phyloP scores from a whole-genome alignment of 2,797 vertebrate species.

The Paramormyrops hopkinsi region DNA sequence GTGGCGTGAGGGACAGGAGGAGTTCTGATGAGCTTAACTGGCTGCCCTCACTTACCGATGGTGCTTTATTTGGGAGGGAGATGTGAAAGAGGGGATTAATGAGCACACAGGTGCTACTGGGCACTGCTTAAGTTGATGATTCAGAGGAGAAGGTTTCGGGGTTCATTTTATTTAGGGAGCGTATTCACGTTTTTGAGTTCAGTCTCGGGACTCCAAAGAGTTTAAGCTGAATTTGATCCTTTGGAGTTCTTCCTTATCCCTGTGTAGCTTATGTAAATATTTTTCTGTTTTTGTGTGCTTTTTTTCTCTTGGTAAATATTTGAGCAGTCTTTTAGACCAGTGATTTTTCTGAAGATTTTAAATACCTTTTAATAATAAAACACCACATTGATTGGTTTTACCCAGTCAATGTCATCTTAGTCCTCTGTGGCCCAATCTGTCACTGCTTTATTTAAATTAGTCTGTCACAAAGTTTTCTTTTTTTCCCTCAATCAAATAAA shows the following conservation, averaged over 20 bases:
- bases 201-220: background rate
- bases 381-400: background rate
- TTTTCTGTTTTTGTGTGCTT: background rate
- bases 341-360: background rate
- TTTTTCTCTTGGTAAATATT: background rate
- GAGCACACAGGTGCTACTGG: background rate
- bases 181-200: background rate
- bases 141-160: background rate
- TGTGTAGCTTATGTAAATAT: slow-evolving; percentile 1
- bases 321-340: background rate
- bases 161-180: background rate
- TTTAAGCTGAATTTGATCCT: background rate
- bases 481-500: background rate
- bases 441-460: background rate
- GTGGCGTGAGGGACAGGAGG: background rate
- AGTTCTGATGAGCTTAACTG: background rate
- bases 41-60: background rate
- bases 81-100: background rate
- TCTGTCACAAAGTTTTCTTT: background rate
- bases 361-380: slow-evolving; percentile 6
- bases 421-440: background rate
- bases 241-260: background rate
- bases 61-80: background rate
- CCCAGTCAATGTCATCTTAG: background rate
- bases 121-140: background rate